Conservation (phyloP, 1,140 invertebrate species). For the Mya arenaria region DNA sequence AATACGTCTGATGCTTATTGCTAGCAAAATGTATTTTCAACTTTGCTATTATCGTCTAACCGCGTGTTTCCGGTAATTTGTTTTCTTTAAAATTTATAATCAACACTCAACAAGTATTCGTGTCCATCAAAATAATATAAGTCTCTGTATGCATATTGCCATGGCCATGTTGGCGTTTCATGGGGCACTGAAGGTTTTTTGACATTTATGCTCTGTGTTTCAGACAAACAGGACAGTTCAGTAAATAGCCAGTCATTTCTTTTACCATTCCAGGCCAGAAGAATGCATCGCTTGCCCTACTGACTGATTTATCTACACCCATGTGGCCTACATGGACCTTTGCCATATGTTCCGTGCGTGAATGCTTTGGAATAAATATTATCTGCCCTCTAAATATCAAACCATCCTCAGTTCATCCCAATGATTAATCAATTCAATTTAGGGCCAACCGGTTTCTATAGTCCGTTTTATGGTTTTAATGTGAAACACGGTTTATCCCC, state of each 20-base stretch:
- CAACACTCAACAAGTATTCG: neutral
- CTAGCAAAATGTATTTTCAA: neutral
- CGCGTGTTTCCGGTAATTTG: neutral
- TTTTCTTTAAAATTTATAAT: neutral
- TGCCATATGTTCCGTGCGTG: neutral
- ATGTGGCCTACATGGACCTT: slow-evolving; percentile 4
- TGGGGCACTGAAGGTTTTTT: neutral
- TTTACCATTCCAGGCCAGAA: neutral
- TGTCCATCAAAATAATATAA: neutral
- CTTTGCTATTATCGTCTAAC: neutral
- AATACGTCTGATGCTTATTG: neutral
- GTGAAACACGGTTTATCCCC: neutral
- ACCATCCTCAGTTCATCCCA: slow-evolving; percentile 5
- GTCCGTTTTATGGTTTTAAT: too few species aligned
- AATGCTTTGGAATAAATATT: neutral
- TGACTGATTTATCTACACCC: neutral
- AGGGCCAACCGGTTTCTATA: too few species aligned
- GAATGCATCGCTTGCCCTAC: neutral
- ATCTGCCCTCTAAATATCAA: neutral
- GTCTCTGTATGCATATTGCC: neutral
- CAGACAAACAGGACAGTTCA: slow-evolving; percentile 3
- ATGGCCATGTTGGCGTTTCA: slow-evolving; percentile 8
- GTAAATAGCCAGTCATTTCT: neutral
- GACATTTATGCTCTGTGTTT: slow-evolving; percentile 6
- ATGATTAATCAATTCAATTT: neutral